phyloP scores from a whole-genome alignment of 2,797 vertebrate genomes.

The Choloepus didactylus region DNA sequence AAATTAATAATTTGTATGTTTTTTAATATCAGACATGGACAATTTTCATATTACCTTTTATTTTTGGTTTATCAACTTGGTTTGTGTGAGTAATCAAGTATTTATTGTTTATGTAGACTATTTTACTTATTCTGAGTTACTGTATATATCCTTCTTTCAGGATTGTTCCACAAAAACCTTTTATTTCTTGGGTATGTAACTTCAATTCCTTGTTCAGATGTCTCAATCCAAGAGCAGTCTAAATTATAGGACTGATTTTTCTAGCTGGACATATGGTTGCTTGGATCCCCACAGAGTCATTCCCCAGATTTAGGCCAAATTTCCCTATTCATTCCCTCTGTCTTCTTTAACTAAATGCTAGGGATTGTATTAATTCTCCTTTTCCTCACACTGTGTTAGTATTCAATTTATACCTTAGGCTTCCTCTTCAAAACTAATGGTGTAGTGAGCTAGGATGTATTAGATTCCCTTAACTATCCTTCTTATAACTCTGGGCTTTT shows the following conservation, averaged over 20 bases:
- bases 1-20: conserved; percentile 36
- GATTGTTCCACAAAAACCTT: neutral
- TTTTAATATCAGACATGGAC: conserved; percentile 25
- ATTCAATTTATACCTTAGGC: neutral
- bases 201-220: neutral
- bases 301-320: conserved; percentile 15
- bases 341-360: neutral
- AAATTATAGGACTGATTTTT: neutral
- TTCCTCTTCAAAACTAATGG: conserved; percentile 21
- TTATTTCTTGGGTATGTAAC: neutral
- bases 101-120: neutral
- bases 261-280: neutral
- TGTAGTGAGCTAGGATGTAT: neutral
- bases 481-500: neutral
- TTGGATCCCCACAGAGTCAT: neutral
- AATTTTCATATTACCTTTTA: conserved; percentile 6
- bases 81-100: conserved; percentile 10
- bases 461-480: neutral
- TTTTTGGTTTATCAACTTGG: neutral
- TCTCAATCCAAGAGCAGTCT: neutral
- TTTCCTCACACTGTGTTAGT: neutral
- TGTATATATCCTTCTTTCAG: neutral
- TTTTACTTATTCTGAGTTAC: conserved; percentile 30
- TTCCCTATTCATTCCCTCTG: neutral
- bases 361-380: neutral